phyloP scores from a whole-genome alignment of 2,113 vertebrate genomes.

The Gadus macrocephalus region DNA sequence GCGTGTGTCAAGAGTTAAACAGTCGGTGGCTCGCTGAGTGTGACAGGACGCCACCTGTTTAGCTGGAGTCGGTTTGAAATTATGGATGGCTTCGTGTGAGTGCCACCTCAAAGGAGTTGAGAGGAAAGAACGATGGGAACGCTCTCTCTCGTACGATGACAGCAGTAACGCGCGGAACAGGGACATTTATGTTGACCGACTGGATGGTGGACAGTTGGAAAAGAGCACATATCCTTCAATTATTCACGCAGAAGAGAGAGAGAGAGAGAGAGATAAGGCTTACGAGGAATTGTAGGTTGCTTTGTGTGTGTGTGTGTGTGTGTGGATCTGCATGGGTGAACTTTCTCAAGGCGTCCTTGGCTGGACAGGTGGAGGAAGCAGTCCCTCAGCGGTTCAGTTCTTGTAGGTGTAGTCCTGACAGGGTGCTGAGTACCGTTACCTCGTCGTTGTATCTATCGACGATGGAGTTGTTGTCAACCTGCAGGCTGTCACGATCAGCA shows the following conservation, averaged over 20 bases:
- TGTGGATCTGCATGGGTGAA: no score
- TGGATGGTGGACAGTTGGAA: conserved; percentile 31
- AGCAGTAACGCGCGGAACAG: conserved; percentile 13
- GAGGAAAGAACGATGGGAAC: background rate
- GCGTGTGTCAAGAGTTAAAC: background rate
- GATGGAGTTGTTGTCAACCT: no score
- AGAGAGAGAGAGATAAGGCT: conserved; percentile 12
- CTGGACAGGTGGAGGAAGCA: no score
- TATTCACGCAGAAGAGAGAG: conserved; percentile 51
- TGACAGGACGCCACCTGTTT: conserved; percentile 21
- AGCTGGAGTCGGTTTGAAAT: background rate
- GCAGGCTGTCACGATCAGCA: no score
- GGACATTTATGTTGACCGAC: conserved; percentile 30
- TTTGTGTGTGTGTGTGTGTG: no score
- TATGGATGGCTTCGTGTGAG: background rate
- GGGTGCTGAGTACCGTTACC: no score
- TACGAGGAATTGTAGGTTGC: no score
- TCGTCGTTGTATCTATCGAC: no score
- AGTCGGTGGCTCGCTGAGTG: conserved; percentile 8
- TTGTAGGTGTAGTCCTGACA: no score
- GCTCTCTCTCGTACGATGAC: conserved; percentile 18
- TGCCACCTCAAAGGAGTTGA: background rate
- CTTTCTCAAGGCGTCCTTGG: no score
- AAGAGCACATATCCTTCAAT: conserved; percentile 47
- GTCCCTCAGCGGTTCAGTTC: no score